Evolutionary conservation across 1,140 invertebrate species (phyloP), one percentile per base, ranked within the genome.

Genomic region (Diorhabda elongata): DNA sequence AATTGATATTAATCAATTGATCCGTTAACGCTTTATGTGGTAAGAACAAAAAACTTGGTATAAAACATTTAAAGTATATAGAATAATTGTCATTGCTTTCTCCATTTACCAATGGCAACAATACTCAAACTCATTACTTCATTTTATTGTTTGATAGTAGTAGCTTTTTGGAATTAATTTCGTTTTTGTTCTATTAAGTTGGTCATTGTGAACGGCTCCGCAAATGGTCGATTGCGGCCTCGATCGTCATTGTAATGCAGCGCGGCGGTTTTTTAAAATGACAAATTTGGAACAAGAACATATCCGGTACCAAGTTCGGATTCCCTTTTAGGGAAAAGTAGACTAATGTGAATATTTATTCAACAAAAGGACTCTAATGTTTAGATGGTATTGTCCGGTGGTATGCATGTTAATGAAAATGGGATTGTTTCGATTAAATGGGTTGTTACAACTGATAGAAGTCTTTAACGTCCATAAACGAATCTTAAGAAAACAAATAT

Each of bases 281-380:
- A 52, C 47, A 52, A 52, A 52, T 52, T 52, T 52, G 47, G 47
- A 8, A 52, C 6, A 52, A 52, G 47, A 26, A 52, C 47, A 4
- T 52, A 52, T 52, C 47, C 47, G 47, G 47, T 52, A n/a, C 47
- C 47, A 52, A 52, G 47, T 52, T 52, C 47, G 47, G 47, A 52
- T n/a, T 6, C 6, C 47, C 47, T 52, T 52, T 52, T 52, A 52
- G 47, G 47, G 47, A 52, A 52, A 52, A 52, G 47, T 52, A 52
- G 47, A 52, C 47, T 52, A 52, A 52, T 52, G 47, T 52, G 6
- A 52, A 52, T 52, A n/a, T 52, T 52, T 52, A 52, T 52, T 52
- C 6, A 52, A 52, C 47, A 52, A 52, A 52, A 52, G 47, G 47
- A 52, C 47, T 52, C 6, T n/a, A 52, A 8, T n/a, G 47, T 52